Conservation (phyloP, 2,888 invertebrate genomes). For the Melinaea menophilus region DNA sequence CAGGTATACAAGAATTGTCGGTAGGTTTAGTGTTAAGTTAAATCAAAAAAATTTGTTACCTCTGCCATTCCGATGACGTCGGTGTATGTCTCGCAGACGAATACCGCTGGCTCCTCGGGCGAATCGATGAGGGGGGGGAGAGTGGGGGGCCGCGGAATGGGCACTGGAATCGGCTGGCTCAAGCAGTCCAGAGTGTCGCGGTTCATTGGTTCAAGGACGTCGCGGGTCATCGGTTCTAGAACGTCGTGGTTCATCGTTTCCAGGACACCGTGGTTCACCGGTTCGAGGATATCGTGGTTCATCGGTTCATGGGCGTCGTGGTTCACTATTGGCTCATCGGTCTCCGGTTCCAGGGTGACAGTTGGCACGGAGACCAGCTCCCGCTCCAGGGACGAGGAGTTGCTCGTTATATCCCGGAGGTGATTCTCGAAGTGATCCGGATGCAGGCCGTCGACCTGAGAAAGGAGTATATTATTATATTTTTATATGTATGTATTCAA, state of each 20-base stretch:
- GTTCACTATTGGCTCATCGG: background rate
- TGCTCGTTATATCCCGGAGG: slow-evolving; percentile 44
- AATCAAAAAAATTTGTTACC: slow-evolving; percentile 36
- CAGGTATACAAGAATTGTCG: too few species aligned
- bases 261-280: background rate
- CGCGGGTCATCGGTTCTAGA: background rate
- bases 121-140: slow-evolving; percentile 38
- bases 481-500: too few species aligned
- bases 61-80: slow-evolving; percentile 61
- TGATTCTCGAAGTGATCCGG: slow-evolving; percentile 59
- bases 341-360: slow-evolving; percentile 19
- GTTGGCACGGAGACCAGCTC: slow-evolving; percentile 46
- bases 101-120: slow-evolving; percentile 61
- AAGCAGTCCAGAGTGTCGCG: background rate
- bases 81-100: slow-evolving; percentile 55
- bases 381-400: slow-evolving; percentile 64
- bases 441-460: slow-evolving; percentile 62
- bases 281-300: slow-evolving; percentile 13
- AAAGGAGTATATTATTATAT: background rate
- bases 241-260: slow-evolving; percentile 18
- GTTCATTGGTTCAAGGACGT: background rate
- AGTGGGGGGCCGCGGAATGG: slow-evolving; percentile 17
- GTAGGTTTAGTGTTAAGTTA: background rate
- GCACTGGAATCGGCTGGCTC: background rate
- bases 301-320: slow-evolving; percentile 8